Base-by-base conservation (phyloP, 1,140 invertebrate species). In the Choristoneura fumiferana region DNA sequence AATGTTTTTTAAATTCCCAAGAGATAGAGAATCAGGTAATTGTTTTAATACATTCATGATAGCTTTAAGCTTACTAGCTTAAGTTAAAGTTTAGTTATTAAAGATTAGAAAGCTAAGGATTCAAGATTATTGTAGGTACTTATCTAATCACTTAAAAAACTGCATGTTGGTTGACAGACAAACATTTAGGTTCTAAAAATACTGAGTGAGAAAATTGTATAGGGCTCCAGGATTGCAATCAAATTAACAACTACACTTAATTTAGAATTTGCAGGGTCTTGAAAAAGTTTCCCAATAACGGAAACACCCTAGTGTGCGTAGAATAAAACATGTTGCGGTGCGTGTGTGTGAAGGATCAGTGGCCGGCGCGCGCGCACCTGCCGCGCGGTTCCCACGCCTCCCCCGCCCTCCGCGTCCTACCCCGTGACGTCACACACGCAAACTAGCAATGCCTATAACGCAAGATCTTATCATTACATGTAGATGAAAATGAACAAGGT, bases 281-380 rank as follows among this genome's bases (percentile, higher is more conserved):
- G 69, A 78, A 84, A 84, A 83, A 79, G 79, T 78, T 81, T 82
- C 73, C 76, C 71, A 80, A 75, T 78, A 77, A 73, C 75, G 73
- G 73, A 57, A 58, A 57, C 9, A 34, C 15, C 54, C 22, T 49
- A 49, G 59, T 61, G 63, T 60, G 53, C 43, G 59, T 66, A 65
- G 71, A 73, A 67, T 67, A 60, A 59, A 57, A 62, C 65, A 61
- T 18, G 60, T 62, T 35, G 6, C 17, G 38, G 56, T 69, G 69
- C 65, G 59, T 67, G 76, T 81, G 73, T 76, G 76, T 69, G 79
- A 78, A 87, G 84, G 85, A 88, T 88, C 85, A 87, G 78, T 88
- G 85, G 81, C 81, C 85, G 78, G 77, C 81, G 76, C 76, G 71
- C 75, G 81, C 82, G 83, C 85, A 88, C 85, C 85, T 88, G 85